Base-by-base conservation (phyloP, 37 sponge, comb jelly and placozoan genomes). In the Ephydatia muelleri region DNA sequence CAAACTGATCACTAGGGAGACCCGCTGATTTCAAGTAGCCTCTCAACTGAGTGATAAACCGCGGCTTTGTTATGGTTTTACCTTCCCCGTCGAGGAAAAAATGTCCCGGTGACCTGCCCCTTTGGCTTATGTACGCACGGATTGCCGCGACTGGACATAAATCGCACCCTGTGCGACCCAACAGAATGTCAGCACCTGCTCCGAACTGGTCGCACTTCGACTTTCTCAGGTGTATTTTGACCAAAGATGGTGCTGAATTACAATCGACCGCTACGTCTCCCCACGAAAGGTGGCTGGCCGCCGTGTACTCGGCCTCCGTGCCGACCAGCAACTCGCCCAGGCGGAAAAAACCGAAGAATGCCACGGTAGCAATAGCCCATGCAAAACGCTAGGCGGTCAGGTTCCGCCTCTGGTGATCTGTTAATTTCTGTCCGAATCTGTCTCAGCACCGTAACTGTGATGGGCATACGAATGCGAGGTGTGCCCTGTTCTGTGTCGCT, bases 151-250 rank as follows among this genome's bases (percentile, higher is more conserved):
- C 81, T n/a, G 87, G 87, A 32, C 87, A 87, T 5, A 87, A 47
- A n/a, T 13, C 21, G 68, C 68, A 57, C 2, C 48, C 76, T 19
- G 87, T 81, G 3, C 75, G n/a, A 16, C 82, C 82, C 6, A 87
- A 16, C 23, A 68, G 67, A 2, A 87, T 70, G 35, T 75, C 76
- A 8, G 67, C 87, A 5, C 87, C 87, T 67, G 36, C 73, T 9
- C 87, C 82, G 25, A 81, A 36, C 49, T 87, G 87, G 34, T 87
- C 87, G 36, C 47, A 38, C 38, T 86, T 86, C 33, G 86, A 86
- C 35, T 23, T 30, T 66, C 79, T 86, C 19, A 86, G 65, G 13
- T 79, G 64, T 5, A 86, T 38, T 35, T 43, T 31, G 23, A 86
- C 16, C 69, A 69, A 38, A 31, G 77, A 38, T 26, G 77, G 43